Base-by-base conservation (phyloP, 2,113 vertebrate genomes). In the Pheucticus melanocephalus region DNA sequence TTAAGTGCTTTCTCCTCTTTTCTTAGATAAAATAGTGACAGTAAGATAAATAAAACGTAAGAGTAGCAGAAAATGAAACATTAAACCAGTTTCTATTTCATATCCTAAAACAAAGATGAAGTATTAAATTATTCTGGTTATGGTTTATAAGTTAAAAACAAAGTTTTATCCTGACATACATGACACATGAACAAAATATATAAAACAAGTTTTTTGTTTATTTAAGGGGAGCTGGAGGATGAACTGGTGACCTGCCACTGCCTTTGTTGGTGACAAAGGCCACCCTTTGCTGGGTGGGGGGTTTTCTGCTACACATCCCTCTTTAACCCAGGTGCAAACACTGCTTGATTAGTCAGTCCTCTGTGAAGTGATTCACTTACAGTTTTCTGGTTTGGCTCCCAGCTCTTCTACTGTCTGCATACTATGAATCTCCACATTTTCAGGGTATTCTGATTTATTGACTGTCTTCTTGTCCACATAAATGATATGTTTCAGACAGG, bases 361-460 rank as follows among this genome's bases (percentile, higher is more conserved):
- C 33, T 65, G 19, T 24, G 48, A 88, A 80, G 27, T 60, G n/a
- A 70, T 95, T 94, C 76, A 98, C 99, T 97, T 97, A 99, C 99
- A n/a, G 51, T 99, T 98, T 92, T 99, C 99, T 66, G 98, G 98
- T 96, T 98, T 99, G 82, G 96, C 96, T 95, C 99, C 99, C 85
- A 99, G 97, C 71, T 99, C 98, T 95, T 98, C 98, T 20, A 99
- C 98, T 9, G 98, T 95, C 80, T 99, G 97, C 98, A 99, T 99
- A 94, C 98, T 99, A 73, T 99, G 98, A 94, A 99, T 97, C 91
- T 98, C 97, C 86, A 99, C 76, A 7, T 97, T 97, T 86, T 98
- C 98, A 72, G 99, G 98, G 96, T 98, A 99, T 81, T 98, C 99
- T 2, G 97, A 97, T 95, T 97, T 98, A 97, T 71, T 98, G 78